phyloP scores from a whole-genome alignment of 1,140 invertebrate genomes.

The Saxidomus purpurata region DNA sequence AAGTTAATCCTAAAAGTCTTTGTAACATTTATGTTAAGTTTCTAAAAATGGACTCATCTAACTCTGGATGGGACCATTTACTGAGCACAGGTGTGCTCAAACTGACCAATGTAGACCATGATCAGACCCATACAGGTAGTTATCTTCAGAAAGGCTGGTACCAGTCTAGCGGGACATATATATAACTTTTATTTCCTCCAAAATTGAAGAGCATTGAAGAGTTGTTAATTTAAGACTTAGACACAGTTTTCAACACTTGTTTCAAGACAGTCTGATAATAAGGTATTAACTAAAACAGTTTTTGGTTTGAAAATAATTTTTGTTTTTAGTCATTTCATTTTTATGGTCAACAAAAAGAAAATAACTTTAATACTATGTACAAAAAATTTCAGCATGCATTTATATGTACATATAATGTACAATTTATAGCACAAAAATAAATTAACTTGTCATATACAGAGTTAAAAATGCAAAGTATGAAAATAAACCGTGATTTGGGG shows the following conservation, averaged over 20 bases:
- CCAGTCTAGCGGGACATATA: too few relatives aligned
- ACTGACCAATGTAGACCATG: too few relatives aligned
- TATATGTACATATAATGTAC: constrained; percentile 35
- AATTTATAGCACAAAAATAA: constrained; percentile 55
- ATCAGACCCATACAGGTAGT: too few relatives aligned
- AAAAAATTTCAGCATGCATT: background rate
- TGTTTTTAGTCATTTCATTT: background rate
- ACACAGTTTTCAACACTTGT: constrained; percentile 5
- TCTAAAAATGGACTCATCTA: too few relatives aligned
- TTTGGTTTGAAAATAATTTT: constrained; percentile 17
- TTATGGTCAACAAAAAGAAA: constrained; percentile 41
- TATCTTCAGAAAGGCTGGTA: too few relatives aligned
- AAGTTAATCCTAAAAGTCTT: too few relatives aligned
- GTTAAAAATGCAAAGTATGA: constrained; percentile 25
- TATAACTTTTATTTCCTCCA: too few relatives aligned
- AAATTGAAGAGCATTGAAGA: too few relatives aligned
- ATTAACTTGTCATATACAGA: constrained; percentile 42
- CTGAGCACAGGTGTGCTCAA: too few relatives aligned
- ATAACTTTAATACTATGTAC: constrained; percentile 34
- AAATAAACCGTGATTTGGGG: background rate
- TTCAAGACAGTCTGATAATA: background rate
- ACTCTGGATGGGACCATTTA: too few relatives aligned
- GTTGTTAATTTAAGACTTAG: too few relatives aligned
- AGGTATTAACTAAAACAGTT: background rate
- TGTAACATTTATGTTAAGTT: too few relatives aligned